Base-by-base conservation (phyloP, 2,797 vertebrate species). In the Myioborus melanocephalus region DNA sequence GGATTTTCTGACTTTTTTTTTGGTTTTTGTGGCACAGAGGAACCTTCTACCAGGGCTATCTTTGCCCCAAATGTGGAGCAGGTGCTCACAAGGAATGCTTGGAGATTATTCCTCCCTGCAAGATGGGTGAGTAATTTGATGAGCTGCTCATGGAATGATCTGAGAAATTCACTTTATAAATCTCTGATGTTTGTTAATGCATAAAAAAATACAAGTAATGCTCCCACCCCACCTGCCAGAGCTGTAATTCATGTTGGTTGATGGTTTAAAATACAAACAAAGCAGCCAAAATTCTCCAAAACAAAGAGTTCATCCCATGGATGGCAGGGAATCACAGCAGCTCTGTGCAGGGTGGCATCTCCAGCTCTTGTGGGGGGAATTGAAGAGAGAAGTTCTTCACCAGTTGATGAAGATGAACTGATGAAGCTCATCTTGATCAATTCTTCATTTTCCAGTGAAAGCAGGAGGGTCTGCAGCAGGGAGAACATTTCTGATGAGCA, bases 41-140 rank as follows among this genome's bases (percentile, higher is more conserved):
- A 65, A 99, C 99, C 73, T 99, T 99, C 98, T 99, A 99, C 96
- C 99, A 99, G 97, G 99, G 99, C 47, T 99, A 99, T 94, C 98
- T 98, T 97, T 99, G 99, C 92, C 98, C 98, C 69, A 98, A 98
- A 91, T 99, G 99, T 87, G 99, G 99, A 53, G 98, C 99, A 0
- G 99, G 99, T 37, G 99, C 98, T 8, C 99, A 99, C 94, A 99
- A 99, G 95, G 99, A 99, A 97, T 99, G 99, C 93, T 97, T 99
- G 96, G 99, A 99, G 96, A 97, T 98, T 81, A 99, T 99, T 94
- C 99, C 99, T 76, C 99, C 99, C 97, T 99, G 99, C 97, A 99
- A 98, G 98, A 99, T 98, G 24, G 98, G 99, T 99, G 98, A 98
- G 99, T 98, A 79, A 8, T 32, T 57, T 32, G 30, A 5, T 1